Base-by-base conservation (phyloP, 2,888 invertebrate genomes). In the Pachliopta kotzebuea region DNA sequence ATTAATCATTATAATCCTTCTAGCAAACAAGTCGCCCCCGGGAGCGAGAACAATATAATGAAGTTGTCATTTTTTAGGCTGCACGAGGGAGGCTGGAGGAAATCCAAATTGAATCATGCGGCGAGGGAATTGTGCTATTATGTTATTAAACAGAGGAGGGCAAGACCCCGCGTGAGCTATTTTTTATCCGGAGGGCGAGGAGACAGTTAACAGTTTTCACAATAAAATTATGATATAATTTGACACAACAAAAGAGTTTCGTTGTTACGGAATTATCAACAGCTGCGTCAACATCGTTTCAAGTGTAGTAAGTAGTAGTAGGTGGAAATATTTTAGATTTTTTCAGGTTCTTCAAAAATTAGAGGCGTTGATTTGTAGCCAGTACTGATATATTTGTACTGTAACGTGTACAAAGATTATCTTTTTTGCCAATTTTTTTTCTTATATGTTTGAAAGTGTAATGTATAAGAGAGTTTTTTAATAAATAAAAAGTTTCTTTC, bases 21-120 rank as follows among this genome's bases (percentile, higher is more conserved):
- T 83, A 77, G 87, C 90, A 91, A 91, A 91, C 90, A 91, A 90
- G 83, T 85, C 84, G 84, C 90, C 90, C 90, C 74, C 80, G 84
- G 87, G 87, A 83, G 83, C 77, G 83, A 80, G 88, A 85, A 88
- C 89, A 87, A 88, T 90, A 87, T 91, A 91, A 91, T 91, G 91
- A 91, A 91, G 90, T 91, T 91, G 91, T 91, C 90, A 91, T 91
- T 91, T 91, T 91, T 91, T 91, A 90, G 90, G 76, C 86, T 79
- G 81, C 86, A 83, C 85, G 77, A 78, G 89, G 90, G 90, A 90
- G 86, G 89, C 88, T 89, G 90, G 86, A 90, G 90, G 88, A 93
- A 93, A 93, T 93, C 93, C 91, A 93, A 93, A 94, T 93, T 93
- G 93, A 93, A 94, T 93, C 92, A 92, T 92, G 92, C 90, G 92